Conservation (phyloP, 2,113 vertebrate species). For the Cavia porcellus region DNA sequence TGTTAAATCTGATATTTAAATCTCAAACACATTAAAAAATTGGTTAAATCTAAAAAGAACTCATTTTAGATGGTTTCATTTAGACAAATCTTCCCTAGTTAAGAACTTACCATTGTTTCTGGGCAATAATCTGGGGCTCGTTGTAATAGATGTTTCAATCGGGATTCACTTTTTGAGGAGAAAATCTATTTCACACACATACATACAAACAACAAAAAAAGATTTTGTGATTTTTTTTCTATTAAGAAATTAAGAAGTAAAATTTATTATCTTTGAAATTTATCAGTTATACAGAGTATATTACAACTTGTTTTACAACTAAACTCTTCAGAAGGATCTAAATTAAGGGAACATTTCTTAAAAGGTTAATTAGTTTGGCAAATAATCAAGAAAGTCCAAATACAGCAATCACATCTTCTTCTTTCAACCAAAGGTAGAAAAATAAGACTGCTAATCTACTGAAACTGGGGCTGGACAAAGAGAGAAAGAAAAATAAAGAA, state of each 20-base stretch:
- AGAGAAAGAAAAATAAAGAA: background rate
- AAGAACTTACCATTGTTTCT: slow-evolving; percentile 91
- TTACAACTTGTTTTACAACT: slow-evolving; percentile 55
- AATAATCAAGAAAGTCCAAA: slow-evolving; percentile 55
- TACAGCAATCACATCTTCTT: background rate
- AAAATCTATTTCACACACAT: slow-evolving; percentile 90
- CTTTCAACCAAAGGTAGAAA: slow-evolving; percentile 4
- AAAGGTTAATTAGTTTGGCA: slow-evolving; percentile 42
- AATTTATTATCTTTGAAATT: slow-evolving; percentile 28
- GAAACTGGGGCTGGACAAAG: background rate
- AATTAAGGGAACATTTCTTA: slow-evolving; percentile 30
- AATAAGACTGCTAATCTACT: background rate
- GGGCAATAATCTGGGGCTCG: slow-evolving; percentile 97
- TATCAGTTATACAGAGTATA: slow-evolving; percentile 20
- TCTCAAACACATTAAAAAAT: background rate
- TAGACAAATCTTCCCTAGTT: slow-evolving; percentile 17
- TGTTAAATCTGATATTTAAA: slow-evolving; percentile 63
- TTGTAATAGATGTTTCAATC: slow-evolving; percentile 95
- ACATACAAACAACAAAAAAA: slow-evolving; percentile 35
- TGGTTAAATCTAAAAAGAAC: slow-evolving; percentile 48
- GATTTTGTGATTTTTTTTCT: slow-evolving; percentile 24
- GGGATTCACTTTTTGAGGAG: slow-evolving; percentile 97
- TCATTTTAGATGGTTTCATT: background rate
- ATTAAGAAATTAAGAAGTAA: background rate
- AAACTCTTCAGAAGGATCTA: slow-evolving; percentile 45